A percentile compares a stretch with the other conserved stretches of the same genome.
These are phyloP conservation scores for Strix occidentalis DNA, from an alignment of 2,797 vertebrate species.

Conservation along the genomic window DNA sequence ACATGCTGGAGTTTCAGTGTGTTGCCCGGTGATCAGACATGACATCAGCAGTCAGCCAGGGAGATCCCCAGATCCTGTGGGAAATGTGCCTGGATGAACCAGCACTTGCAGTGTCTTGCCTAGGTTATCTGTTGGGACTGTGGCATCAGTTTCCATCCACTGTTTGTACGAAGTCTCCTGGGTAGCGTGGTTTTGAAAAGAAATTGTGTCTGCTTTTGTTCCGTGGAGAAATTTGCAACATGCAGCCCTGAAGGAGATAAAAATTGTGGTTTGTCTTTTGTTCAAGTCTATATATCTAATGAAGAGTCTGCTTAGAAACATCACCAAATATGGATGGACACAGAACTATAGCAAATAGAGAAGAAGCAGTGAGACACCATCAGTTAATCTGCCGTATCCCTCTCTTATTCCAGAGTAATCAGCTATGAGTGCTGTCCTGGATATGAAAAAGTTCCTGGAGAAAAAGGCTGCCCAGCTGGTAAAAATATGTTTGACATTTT, in stretches of 20 bases:
- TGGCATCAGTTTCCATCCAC: background rate
- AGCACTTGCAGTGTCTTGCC: background rate
- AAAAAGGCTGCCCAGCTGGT: conserved; percentile 97
- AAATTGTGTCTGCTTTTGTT: background rate
- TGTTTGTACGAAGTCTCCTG: background rate
- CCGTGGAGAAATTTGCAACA: background rate
- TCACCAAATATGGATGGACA: background rate
- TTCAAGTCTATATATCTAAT: background rate
- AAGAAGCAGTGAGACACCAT: background rate
- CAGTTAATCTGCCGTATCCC: background rate
- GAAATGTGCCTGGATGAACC: background rate
- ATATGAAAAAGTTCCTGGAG: conserved; percentile 91
- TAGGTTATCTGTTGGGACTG: background rate
- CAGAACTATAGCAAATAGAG: background rate
- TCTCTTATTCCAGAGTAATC: conserved; percentile 84
- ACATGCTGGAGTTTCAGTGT: background rate
- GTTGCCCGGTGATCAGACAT: background rate
- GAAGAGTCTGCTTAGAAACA: background rate
- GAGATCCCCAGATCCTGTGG: background rate
- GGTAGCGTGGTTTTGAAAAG: background rate
- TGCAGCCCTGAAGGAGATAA: background rate
- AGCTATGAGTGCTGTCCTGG: conserved; percentile 97
- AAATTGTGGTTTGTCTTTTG: background rate
- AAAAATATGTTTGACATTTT: conserved; percentile 45
- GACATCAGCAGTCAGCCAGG: background rate